Evolutionary conservation across 2,797 vertebrate species (phyloP).

Genomic region (Pseudochirops cupreus): DNA sequence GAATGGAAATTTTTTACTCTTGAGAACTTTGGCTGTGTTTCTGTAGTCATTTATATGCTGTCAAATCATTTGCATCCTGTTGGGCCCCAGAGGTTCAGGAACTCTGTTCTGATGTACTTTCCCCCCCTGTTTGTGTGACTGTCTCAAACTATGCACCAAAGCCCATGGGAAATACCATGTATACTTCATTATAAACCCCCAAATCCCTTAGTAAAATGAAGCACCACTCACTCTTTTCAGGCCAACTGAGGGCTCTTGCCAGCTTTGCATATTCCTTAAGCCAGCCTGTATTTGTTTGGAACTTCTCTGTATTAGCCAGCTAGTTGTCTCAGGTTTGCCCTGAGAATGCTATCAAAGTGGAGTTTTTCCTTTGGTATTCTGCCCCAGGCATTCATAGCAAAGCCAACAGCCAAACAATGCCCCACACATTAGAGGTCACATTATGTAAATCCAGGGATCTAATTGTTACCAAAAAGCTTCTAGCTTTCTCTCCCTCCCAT

Average conservation of each 20-base stretch:
- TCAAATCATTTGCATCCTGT: slow-evolving; percentile 38
- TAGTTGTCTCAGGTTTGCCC: slow-evolving; percentile 60
- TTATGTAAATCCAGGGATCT: slow-evolving; percentile 64
- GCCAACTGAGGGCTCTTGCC: slow-evolving; percentile 64
- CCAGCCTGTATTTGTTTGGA: slow-evolving; percentile 75
- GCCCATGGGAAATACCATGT: slow-evolving; percentile 58
- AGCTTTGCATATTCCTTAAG: slow-evolving; percentile 41
- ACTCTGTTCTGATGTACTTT: slow-evolving; percentile 26
- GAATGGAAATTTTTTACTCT: slow-evolving; percentile 38
- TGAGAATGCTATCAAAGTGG: slow-evolving; percentile 58
- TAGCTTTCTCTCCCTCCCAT: slow-evolving; percentile 43
- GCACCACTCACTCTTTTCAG: slow-evolving; percentile 31
- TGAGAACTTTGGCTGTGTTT: slow-evolving; percentile 7
- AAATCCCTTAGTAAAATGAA: slow-evolving; percentile 70
- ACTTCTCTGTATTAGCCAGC: slow-evolving; percentile 64
- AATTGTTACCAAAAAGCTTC: slow-evolving; percentile 57
- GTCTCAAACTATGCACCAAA: slow-evolving; percentile 35
- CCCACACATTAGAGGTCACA: slow-evolving; percentile 34
- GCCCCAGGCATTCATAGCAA: slow-evolving; percentile 43
- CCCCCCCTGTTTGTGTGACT: slow-evolving; percentile 3
- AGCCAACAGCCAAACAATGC: slow-evolving; percentile 68
- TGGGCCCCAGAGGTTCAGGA: slow-evolving; percentile 31
- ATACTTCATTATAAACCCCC: slow-evolving; percentile 63
- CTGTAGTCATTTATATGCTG: slow-evolving; percentile 45
- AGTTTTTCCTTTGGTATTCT: slow-evolving; percentile 67